Conservation (phyloP, 2,888 invertebrate species). For the Chironomus riparius region DNA sequence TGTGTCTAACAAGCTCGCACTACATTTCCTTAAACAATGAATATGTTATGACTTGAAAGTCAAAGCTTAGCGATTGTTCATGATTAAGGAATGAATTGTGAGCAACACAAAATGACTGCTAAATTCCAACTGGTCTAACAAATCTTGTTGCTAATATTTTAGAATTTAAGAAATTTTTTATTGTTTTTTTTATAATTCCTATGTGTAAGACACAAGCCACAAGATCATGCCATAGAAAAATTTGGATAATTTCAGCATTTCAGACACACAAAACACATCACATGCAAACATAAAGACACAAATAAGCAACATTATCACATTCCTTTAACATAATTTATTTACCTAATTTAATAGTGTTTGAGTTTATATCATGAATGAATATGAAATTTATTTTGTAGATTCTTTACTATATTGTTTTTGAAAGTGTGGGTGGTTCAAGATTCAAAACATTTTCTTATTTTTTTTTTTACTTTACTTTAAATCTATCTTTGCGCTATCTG, state of each 20-base stretch:
- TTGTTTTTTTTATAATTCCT: not conserved
- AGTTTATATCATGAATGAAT: too few species aligned
- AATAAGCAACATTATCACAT: too few species aligned
- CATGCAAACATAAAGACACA: not conserved
- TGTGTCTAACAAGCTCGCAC: too few species aligned
- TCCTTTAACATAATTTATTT: not conserved
- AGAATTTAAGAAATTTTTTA: not conserved
- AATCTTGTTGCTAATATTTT: not conserved
- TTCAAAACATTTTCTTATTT: constrained; percentile 11
- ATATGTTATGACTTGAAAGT: too few species aligned
- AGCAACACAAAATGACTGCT: not conserved
- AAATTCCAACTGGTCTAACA: not conserved
- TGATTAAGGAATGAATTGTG: too few species aligned
- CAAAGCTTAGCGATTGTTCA: too few species aligned
- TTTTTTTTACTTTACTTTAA: too few species aligned
- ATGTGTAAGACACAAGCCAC: not conserved
- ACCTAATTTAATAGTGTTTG: not conserved
- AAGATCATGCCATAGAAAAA: not conserved
- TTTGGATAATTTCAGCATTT: not conserved
- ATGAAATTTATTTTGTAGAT: too few species aligned
- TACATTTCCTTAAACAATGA: too few species aligned
- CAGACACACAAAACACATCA: not conserved
- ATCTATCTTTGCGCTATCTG: not conserved
- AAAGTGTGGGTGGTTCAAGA: constrained; percentile 4
- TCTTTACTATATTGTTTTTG: not conserved